These are phyloP conservation scores for Dromaius novaehollandiae DNA, from an alignment of 2,113 vertebrate genomes.

Conservation along the genomic window DNA sequence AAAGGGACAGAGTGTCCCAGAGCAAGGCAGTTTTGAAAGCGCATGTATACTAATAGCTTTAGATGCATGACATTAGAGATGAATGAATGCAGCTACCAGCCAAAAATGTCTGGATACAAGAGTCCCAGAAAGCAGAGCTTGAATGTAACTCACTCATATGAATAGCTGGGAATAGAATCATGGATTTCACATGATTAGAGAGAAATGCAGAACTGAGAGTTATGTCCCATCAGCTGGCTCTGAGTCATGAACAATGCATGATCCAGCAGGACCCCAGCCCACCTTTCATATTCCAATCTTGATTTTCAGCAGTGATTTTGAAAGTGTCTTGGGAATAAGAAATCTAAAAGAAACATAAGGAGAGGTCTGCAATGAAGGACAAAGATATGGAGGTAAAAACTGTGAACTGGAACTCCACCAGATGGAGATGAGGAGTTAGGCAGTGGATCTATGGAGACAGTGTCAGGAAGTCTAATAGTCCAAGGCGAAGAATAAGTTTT, in stretches of 20 bases:
- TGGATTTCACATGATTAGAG: neutral
- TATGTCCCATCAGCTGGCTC: neutral
- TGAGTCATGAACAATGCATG: fast-evolving
- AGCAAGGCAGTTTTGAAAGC: conserved; percentile 45
- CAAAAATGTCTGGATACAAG: neutral
- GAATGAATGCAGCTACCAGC: neutral
- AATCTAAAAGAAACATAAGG: conserved; percentile 40
- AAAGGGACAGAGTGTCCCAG: conserved; percentile 38
- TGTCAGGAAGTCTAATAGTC: neutral
- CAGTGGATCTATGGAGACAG: neutral
- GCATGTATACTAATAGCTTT: conserved; percentile 22
- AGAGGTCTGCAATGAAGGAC: conserved; percentile 29
- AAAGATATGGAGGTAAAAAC: conserved; percentile 21
- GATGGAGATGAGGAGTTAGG: conserved; percentile 23
- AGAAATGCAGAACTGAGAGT: neutral
- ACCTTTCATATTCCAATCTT: neutral
- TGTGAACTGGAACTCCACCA: conserved; percentile 57
- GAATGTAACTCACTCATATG: neutral
- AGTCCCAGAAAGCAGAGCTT: conserved; percentile 13
- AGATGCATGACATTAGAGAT: conserved; percentile 20
- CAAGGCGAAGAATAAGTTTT: neutral
- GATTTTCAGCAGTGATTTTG: neutral
- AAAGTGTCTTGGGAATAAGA: neutral
- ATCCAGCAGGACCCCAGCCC: neutral
- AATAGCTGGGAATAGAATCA: conserved; percentile 25